Conservation (phyloP, 2,113 vertebrate species). For the Coracopsis vasa region DNA sequence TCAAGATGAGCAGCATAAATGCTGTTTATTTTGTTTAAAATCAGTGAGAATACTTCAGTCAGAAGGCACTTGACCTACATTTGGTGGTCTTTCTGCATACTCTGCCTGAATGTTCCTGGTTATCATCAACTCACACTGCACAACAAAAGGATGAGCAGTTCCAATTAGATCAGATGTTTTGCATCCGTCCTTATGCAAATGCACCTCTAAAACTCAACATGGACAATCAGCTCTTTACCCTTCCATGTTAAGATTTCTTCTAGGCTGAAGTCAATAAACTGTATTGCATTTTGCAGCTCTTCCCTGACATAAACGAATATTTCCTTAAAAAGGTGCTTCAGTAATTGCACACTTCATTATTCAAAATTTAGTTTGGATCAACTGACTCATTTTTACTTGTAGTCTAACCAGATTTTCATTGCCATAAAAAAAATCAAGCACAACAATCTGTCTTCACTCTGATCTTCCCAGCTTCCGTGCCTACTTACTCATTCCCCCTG, state of each 20-base stretch:
- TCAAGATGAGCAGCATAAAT: background rate
- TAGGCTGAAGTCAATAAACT: background rate
- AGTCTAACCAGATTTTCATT: constrained; percentile 29
- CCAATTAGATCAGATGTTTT: background rate
- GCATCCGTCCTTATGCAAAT: constrained; percentile 14
- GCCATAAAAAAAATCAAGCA: background rate
- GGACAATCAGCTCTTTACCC: background rate
- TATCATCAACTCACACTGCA: background rate
- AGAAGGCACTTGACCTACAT: background rate
- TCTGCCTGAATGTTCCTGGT: background rate
- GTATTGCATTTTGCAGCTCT: background rate
- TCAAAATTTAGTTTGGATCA: background rate
- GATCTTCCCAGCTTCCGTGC: constrained; percentile 9
- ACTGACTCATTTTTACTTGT: constrained; percentile 29
- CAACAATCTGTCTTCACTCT: background rate
- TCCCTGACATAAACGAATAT: background rate
- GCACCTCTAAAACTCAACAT: background rate
- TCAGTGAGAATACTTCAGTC: background rate
- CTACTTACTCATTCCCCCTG: constrained; percentile 7
- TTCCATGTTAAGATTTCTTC: background rate
- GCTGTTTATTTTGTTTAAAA: background rate
- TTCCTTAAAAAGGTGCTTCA: background rate
- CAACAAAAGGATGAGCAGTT: background rate
- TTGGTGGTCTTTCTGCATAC: background rate
- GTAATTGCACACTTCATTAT: background rate